A percentile compares a stretch with the other conserved stretches of the same genome.
Conservation (phyloP, 1,140 invertebrate species). For the Vanessa tameamea region DNA sequence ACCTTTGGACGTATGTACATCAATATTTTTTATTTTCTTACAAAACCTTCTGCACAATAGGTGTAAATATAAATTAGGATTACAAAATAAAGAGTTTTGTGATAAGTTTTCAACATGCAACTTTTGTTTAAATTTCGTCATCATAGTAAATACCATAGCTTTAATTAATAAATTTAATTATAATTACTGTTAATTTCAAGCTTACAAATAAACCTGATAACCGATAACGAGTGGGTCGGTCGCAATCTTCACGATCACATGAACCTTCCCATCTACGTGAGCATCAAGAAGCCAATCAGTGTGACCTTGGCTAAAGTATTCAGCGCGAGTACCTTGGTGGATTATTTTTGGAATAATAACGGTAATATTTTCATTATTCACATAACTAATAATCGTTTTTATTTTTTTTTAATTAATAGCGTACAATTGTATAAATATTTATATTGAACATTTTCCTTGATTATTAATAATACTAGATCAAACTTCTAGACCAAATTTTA, state of each 20-base stretch:
- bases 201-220: conserved; percentile 76
- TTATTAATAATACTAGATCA: too few species aligned
- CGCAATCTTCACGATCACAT: conserved; percentile 87
- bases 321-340: conserved; percentile 79
- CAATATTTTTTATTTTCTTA: too few species aligned
- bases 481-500: too few species aligned
- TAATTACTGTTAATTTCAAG: conserved; percentile 39
- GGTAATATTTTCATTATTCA: conserved; percentile 69
- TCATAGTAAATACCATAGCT: too few species aligned
- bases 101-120: too few species aligned
- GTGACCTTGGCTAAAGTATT: conserved; percentile 84
- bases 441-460: not conserved
- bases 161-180: not conserved
- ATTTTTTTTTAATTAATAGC: too few species aligned
- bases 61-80: too few species aligned
- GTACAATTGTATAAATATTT: not conserved
- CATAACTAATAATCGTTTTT: not conserved
- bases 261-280: conserved; percentile 85
- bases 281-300: conserved; percentile 82
- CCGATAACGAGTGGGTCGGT: conserved; percentile 82
- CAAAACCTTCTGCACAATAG: too few species aligned
- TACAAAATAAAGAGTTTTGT: too few species aligned
- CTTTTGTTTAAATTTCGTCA: too few species aligned
- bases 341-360: conserved; percentile 83
- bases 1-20: too few species aligned